Base-by-base conservation (phyloP, 2,888 invertebrate species). In the Stramonita haemastoma region DNA sequence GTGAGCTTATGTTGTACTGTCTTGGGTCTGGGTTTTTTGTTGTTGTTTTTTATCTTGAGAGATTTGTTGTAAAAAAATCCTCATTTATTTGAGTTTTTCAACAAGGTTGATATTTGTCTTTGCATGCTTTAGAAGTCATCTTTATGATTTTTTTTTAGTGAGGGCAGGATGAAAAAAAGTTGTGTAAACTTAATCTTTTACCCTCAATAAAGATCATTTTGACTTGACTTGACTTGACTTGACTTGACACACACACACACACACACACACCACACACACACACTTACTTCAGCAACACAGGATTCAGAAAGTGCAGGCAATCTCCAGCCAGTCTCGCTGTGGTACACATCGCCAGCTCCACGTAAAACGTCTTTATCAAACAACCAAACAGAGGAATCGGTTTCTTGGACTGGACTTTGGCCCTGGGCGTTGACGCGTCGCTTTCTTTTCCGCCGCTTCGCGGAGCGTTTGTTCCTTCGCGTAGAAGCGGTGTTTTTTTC, bases 221-320 rank as follows among this genome's bases (percentile, higher is more conserved):
- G 46, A 46, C 46, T 46, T 46, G 46, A 46, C 46, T 46, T 46
- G 46, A 46, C 46, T 46, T 46, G 8, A 46, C 46, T 46, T 46
- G 46, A 46, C 46, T 46, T 46, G 46, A 66, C 66, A 66, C 66
- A 46, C 46, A 73, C 73, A 79, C 79, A 79, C 79, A 34, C 79
- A 79, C 84, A 56, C 73, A 73, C 73, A 73, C 73, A 73, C n/a
- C 22, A 22, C 22, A 73, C 73, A 85, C n/a, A 57, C 34, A 5
- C 19, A 88, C 86, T 85, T 79, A 91, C 91, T 79, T 88, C 5
- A 90, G 79, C 17, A 91, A 81, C 56, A 88, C 46, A 22, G 91
- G 91, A 77, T 90, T 83, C 26, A 86, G 56, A 60, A 91, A 91
- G 87, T 89, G 88, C 4, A 91, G 77, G 34, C 88, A 81, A 57